Conservation (phyloP, 2,888 invertebrate species). For the Yponomeuta sedellus region DNA sequence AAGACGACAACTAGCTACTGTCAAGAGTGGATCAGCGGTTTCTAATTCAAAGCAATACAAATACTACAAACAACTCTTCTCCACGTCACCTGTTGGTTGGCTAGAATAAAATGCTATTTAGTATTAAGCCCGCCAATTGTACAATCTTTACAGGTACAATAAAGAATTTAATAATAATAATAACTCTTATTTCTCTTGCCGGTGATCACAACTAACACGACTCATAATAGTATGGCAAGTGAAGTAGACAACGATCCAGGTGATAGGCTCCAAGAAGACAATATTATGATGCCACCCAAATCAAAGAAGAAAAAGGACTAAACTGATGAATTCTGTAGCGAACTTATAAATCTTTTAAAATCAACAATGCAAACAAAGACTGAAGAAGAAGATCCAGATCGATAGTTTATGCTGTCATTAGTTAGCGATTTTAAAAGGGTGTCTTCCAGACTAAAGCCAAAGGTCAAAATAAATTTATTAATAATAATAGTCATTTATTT, state of each 20-base stretch:
- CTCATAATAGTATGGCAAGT: conserved; percentile 19
- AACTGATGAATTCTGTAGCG: conserved; percentile 19
- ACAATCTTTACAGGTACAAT: no score
- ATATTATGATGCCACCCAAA: conserved; percentile 15
- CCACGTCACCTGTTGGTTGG: no score
- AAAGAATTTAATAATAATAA: no score
- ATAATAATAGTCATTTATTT: no score
- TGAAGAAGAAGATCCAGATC: conserved; percentile 20
- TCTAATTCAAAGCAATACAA: conserved; percentile 14
- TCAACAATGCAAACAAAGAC: conserved; percentile 19
- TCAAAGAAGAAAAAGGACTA: conserved; percentile 14
- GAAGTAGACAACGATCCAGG: conserved; percentile 19
- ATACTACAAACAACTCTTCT: conserved; percentile 19
- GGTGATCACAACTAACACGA: conserved; percentile 19
- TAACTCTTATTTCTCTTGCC: conserved; percentile 21
- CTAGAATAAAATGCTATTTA: no score
- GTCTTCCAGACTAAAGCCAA: conserved; percentile 19
- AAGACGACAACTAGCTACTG: no score
- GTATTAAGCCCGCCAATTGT: no score
- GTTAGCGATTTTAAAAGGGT: conserved; percentile 20
- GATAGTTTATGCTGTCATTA: conserved; percentile 21
- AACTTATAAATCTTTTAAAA: conserved; percentile 19
- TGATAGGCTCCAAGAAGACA: conserved; percentile 16
- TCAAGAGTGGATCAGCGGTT: no score
- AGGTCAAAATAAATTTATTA: conserved; percentile 20